Evolutionary conservation across 1,140 invertebrate species (phyloP).

Genomic region (Pseudomyrmex pallidus): DNA sequence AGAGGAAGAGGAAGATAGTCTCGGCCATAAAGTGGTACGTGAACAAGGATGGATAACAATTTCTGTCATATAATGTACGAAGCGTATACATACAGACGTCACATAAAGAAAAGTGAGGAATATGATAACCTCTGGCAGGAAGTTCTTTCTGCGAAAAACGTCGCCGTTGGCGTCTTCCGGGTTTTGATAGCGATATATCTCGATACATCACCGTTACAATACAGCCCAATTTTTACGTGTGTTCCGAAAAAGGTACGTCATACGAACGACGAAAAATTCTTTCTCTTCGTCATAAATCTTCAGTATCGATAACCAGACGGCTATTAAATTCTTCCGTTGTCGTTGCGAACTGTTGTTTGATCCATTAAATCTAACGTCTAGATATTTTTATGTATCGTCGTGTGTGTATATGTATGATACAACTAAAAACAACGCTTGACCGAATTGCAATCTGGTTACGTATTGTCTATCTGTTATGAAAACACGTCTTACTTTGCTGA

Average conservation of each 20-base stretch:
- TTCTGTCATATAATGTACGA: conserved; percentile 40
- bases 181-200: conserved; percentile 22
- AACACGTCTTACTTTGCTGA: conserved; percentile 29
- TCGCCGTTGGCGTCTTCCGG: conserved; percentile 13
- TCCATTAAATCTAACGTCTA: conserved; percentile 20
- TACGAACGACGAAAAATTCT: not conserved
- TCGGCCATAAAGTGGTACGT: conserved; percentile 26
- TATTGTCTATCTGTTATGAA: not conserved
- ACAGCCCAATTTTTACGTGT: conserved; percentile 43
- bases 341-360: not conserved
- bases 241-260: conserved; percentile 25
- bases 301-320: not conserved
- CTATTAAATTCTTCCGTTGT: conserved; percentile 25
- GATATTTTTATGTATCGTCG: not conserved
- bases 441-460: not conserved
- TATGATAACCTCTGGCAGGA: conserved; percentile 14
- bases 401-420: too few species aligned
- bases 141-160: conserved; percentile 36
- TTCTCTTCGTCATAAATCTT: conserved; percentile 33
- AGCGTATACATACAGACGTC: conserved; percentile 42
- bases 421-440: not conserved
- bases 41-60: conserved; percentile 44
- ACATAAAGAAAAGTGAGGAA: conserved; percentile 33
- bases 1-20: conserved; percentile 17
- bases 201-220: conserved; percentile 44